Evolutionary conservation across 2,113 vertebrate species (phyloP).

Genomic region (Sinosuthora webbiana): DNA sequence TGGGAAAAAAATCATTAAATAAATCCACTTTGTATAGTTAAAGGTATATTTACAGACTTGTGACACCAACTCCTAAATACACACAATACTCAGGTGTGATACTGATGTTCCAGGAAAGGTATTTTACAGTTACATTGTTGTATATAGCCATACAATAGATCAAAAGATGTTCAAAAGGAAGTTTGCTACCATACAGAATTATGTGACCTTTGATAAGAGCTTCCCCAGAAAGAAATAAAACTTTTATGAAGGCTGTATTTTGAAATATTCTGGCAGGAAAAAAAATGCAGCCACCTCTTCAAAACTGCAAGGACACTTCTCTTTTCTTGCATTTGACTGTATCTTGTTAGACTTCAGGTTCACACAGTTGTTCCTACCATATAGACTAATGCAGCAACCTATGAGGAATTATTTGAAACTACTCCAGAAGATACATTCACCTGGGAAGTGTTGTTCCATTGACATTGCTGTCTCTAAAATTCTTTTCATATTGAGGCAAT

Average conservation of each 20-base stretch:
- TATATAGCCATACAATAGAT: background rate
- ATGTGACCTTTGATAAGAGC: background rate
- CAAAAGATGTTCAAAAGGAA: background rate
- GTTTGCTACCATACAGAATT: background rate
- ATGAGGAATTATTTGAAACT: background rate
- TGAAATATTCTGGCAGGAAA: background rate
- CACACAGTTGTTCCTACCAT: background rate
- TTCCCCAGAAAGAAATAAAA: background rate
- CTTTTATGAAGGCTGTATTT: background rate
- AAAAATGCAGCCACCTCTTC: background rate
- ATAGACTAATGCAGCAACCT: background rate
- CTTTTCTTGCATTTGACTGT: background rate
- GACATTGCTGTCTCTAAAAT: constrained; percentile 91
- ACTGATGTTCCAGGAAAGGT: background rate
- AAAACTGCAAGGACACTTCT: background rate
- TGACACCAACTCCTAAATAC: background rate
- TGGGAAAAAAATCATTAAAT: background rate
- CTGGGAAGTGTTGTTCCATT: constrained; percentile 95
- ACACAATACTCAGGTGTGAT: background rate
- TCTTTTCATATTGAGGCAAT: constrained; percentile 94
- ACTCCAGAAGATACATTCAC: constrained; percentile 66
- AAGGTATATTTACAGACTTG: background rate
- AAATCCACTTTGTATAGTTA: background rate
- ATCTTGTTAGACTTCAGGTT: background rate
- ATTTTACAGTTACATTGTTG: background rate